These are phyloP conservation scores for Amniataba percoides DNA, from an alignment of 2,797 vertebrate genomes.

Conservation along the genomic window DNA sequence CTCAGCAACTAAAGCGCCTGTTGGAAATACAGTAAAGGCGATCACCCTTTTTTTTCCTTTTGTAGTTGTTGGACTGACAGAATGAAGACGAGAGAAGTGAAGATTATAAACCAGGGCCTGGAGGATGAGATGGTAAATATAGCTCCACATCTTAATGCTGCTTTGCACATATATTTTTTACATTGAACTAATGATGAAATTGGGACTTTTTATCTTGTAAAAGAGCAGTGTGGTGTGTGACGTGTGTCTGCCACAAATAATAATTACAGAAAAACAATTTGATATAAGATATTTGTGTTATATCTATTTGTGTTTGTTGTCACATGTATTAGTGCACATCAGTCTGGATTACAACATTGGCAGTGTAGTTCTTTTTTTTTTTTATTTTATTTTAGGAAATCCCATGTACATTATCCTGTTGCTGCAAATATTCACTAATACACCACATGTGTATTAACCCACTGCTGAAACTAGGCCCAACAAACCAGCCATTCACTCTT, in stretches of 20 bases:
- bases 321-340: no score
- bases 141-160: background rate
- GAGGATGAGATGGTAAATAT: constrained; percentile 94
- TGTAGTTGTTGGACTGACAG: constrained; percentile 58
- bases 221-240: background rate
- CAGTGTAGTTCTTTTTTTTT: no score
- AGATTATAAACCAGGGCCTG: constrained; percentile 89
- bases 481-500: background rate
- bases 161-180: background rate
- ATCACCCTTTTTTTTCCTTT: background rate
- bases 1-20: background rate
- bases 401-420: background rate
- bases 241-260: background rate
- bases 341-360: no score
- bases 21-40: background rate
- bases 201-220: background rate
- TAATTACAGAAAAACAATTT: no score
- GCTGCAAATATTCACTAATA: background rate
- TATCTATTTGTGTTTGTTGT: no score
- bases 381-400: no score
- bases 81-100: constrained; percentile 90
- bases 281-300: no score
- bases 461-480: background rate
- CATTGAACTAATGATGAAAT: background rate
- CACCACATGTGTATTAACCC: background rate